Base-by-base conservation (phyloP, 2,888 invertebrate genomes). In the Tipula lateralis region DNA sequence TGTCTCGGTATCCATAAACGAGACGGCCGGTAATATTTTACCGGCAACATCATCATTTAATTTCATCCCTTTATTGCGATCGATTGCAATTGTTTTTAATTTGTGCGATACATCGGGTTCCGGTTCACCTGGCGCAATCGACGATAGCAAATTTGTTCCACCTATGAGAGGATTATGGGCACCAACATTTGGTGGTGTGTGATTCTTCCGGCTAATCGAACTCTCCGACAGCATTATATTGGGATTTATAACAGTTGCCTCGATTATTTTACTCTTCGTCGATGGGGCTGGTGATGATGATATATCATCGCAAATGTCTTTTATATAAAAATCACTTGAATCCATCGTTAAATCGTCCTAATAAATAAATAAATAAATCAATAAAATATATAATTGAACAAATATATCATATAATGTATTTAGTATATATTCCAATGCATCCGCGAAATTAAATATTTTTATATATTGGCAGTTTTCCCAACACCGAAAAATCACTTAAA, bases 151-250 rank as follows among this genome's bases (percentile, higher is more conserved):
- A 30, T 82, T 82, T 82, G 83, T 6, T 1, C 83, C 83, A 24
- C 83, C 83, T 44, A 83, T 83, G 13, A 83, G 39, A 13, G 83
- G 83, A 82, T 83, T n/a, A 30, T 36, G 29, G 12, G 5, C 3
- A 39, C 13, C 19, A 66, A 66, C 66, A 24, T 3, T 66, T 66
- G 24, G 5, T n/a, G n/a, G n/a, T n/a, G n/a, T n/a, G n/a, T n/a
- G n/a, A n/a, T n/a, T n/a, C n/a, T n/a, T 32, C 9, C 44, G 44
- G 16, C 16, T 50, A 16, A 50, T 50, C 44, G 16, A 3, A 50
- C 44, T 50, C 4, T 50, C 44, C 16, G 16, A 50, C 44, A 50
- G 12, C 44, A 50, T 50, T 16, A 86, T 82, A 85, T 32, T 83
- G 0, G n/a, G n/a, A 36, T 83, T 83, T 9, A 83, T 36, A 19